Conservation (phyloP, 2,888 invertebrate species). For the Melipona beecheii region DNA sequence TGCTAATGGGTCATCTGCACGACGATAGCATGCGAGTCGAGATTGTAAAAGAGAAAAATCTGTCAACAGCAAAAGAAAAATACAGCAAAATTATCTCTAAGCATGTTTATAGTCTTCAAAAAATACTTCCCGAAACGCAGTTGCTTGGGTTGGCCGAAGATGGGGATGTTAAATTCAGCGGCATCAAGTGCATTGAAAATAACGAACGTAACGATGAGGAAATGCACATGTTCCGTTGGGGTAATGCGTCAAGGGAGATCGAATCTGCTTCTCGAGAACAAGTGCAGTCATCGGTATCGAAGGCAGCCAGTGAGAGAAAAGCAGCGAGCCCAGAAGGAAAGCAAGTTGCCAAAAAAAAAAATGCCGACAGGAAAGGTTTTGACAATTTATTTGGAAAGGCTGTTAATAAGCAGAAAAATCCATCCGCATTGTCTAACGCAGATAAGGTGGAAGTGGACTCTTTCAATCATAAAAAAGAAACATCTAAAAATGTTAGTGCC, state of each 20-base stretch:
- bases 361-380: constrained; percentile 66
- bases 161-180: constrained; percentile 77
- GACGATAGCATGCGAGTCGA: constrained; percentile 78
- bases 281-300: not conserved
- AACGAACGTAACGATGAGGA: constrained; percentile 69
- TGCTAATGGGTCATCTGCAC: constrained; percentile 79
- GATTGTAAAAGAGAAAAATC: constrained; percentile 80
- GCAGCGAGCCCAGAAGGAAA: constrained; percentile 56
- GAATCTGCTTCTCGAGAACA: constrained; percentile 41
- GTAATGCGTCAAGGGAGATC: constrained; percentile 34
- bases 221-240: constrained; percentile 71
- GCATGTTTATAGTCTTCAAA: constrained; percentile 84
- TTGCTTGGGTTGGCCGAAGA: constrained; percentile 73
- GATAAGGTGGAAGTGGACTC: constrained; percentile 2
- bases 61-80: constrained; percentile 76
- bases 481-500: constrained; percentile 24
- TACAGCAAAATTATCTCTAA: constrained; percentile 80
- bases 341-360: constrained; percentile 59
- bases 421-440: not conserved
- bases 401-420: constrained; percentile 56
- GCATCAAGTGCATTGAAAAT: constrained; percentile 74
- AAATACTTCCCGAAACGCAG: constrained; percentile 75
- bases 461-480: constrained; percentile 12
- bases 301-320: constrained; percentile 19
- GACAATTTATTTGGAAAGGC: constrained; percentile 77